phyloP scores from a whole-genome alignment of 2,888 invertebrate species.

The Heliothis peltigera region DNA sequence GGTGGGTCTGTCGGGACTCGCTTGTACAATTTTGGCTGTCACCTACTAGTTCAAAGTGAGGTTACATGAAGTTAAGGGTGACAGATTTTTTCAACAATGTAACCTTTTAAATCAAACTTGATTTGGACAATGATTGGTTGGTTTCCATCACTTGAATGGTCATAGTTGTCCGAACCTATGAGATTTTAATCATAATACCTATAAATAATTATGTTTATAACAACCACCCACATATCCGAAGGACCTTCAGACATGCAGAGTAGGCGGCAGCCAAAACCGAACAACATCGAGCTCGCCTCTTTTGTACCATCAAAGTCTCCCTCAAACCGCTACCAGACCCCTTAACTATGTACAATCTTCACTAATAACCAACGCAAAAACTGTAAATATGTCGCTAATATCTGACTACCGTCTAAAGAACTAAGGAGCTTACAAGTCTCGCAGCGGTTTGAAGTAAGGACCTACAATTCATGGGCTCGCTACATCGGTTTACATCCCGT shows the following conservation, averaged over 20 bases:
- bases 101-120: not conserved
- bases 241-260: not conserved
- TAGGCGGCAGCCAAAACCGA: slow-evolving; percentile 52
- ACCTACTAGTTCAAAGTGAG: slow-evolving; percentile 3
- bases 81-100: not conserved
- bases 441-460: slow-evolving; percentile 67
- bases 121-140: not conserved
- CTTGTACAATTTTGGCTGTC: slow-evolving; percentile 39
- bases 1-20: slow-evolving; percentile 78
- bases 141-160: too few relatives aligned
- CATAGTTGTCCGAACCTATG: too few relatives aligned
- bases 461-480: slow-evolving; percentile 74
- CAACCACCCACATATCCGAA: not conserved
- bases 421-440: slow-evolving; percentile 28
- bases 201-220: not conserved
- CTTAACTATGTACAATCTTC: slow-evolving; percentile 35
- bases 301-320: slow-evolving; percentile 75
- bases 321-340: slow-evolving; percentile 62
- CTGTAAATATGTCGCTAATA: slow-evolving; percentile 28
- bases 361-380: slow-evolving; percentile 26
- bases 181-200: not conserved
- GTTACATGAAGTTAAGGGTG: not conserved
- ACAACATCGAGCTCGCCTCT: slow-evolving; percentile 66
- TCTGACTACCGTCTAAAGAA: slow-evolving; percentile 32
- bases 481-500: slow-evolving; percentile 78